phyloP scores from a whole-genome alignment of 2,888 invertebrate species.

The Ophion ventricosus region DNA sequence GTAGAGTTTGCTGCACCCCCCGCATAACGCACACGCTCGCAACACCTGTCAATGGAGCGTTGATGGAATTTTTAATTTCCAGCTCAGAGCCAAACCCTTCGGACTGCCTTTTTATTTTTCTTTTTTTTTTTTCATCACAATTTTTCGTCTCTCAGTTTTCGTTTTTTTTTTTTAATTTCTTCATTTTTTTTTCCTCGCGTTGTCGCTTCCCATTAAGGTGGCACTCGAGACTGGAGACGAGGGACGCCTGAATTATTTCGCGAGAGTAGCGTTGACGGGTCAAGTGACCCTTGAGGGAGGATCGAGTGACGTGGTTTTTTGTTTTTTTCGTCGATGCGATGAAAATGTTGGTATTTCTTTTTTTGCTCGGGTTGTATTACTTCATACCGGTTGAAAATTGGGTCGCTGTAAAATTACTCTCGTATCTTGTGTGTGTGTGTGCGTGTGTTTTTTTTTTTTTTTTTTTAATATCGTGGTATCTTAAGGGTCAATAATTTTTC shows the following conservation, averaged over 20 bases:
- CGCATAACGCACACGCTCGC: slow-evolving; percentile 62
- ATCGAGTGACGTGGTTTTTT: neutral
- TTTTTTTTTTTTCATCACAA: slow-evolving; percentile 6
- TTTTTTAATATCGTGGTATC: neutral
- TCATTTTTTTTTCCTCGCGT: neutral
- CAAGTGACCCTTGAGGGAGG: neutral
- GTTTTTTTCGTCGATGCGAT: neutral
- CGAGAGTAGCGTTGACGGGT: neutral
- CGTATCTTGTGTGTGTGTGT: neutral
- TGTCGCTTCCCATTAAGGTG: neutral
- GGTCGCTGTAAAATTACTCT: neutral
- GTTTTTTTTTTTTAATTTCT: slow-evolving; percentile 14
- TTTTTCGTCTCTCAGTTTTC: slow-evolving; percentile 2
- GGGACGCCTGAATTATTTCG: slow-evolving; percentile 50
- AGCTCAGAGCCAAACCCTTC: slow-evolving; percentile 55
- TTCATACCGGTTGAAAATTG: neutral
- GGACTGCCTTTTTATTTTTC: slow-evolving; percentile 25
- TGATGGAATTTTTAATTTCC: slow-evolving; percentile 81
- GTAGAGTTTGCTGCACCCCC: slow-evolving; percentile 67
- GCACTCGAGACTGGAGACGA: slow-evolving; percentile 24
- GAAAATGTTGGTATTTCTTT: neutral
- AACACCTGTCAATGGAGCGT: slow-evolving; percentile 80
- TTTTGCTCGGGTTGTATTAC: neutral
- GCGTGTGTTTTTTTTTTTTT: neutral
- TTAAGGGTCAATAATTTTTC: neutral